These are phyloP conservation scores for Acrobasis consociella DNA, from an alignment of 2,888 invertebrate genomes.

Conservation along the genomic window DNA sequence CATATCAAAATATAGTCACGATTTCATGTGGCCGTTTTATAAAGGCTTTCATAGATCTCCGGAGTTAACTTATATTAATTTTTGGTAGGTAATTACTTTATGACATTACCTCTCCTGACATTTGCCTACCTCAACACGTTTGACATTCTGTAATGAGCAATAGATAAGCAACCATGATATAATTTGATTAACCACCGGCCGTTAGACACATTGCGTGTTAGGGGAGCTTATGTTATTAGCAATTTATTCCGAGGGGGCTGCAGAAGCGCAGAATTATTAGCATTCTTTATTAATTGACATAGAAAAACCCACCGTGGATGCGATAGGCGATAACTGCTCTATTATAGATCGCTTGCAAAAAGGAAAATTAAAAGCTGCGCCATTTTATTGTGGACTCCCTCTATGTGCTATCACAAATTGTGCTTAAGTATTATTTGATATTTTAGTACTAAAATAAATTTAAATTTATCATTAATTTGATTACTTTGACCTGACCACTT, in stretches of 20 bases:
- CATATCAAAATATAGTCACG: too few species aligned
- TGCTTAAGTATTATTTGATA: too few species aligned
- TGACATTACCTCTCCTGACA: background rate
- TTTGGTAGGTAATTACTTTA: background rate
- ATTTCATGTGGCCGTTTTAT: too few species aligned
- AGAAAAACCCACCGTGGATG: conserved; percentile 8
- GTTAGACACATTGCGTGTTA: conserved; percentile 16
- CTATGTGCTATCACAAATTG: too few species aligned
- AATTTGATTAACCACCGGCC: conserved; percentile 17
- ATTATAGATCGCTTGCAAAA: conserved; percentile 7
- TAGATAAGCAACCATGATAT: conserved; percentile 18
- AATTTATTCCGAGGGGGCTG: conserved; percentile 13
- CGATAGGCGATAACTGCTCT: conserved; percentile 19
- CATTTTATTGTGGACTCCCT: too few species aligned
- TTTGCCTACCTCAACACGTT: background rate
- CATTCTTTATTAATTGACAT: conserved; percentile 2
- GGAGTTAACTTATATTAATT: background rate
- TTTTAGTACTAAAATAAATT: too few species aligned
- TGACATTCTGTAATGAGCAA: conserved; percentile 18
- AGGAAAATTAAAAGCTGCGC: background rate
- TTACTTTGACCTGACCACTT: too few species aligned
- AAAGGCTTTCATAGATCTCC: too few species aligned
- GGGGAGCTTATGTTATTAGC: conserved; percentile 18
- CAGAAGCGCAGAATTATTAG: conserved; percentile 13
- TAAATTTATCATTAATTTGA: too few species aligned